Evolutionary conservation across 2,113 vertebrate species (phyloP).

Genomic region (Scatophagus argus): DNA sequence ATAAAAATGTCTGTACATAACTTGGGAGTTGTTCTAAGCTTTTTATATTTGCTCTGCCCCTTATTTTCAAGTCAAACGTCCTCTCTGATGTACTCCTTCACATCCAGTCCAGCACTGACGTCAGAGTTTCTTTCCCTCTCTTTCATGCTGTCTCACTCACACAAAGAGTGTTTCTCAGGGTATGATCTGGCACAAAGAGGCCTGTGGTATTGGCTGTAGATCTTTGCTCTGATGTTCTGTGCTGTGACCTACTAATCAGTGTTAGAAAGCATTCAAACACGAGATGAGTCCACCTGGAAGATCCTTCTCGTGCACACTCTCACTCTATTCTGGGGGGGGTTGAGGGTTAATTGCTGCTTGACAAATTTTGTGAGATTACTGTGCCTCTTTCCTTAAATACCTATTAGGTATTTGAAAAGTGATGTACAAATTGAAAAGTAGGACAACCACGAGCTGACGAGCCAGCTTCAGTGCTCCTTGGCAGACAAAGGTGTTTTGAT

Average conservation of each 20-base stretch:
- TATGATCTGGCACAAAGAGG: slow-evolving; percentile 60
- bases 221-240: slow-evolving; percentile 53
- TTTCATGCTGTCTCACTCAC: slow-evolving; percentile 30
- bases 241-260: slow-evolving; percentile 55
- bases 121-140: slow-evolving; percentile 47
- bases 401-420: too few relatives aligned
- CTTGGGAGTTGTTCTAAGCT: neutral
- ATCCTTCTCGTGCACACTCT: neutral
- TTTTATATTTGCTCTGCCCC: neutral
- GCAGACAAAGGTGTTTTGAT: neutral
- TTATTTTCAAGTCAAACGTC: neutral
- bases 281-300: slow-evolving; percentile 18
- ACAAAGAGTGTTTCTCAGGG: slow-evolving; percentile 57
- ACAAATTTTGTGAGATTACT: too few relatives aligned
- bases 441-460: neutral
- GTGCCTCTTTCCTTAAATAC: too few relatives aligned
- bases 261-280: slow-evolving; percentile 5
- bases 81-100: slow-evolving; percentile 13
- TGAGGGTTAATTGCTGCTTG: too few relatives aligned
- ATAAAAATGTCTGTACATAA: slow-evolving; percentile 69
- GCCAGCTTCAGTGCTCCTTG: neutral
- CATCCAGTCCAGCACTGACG: slow-evolving; percentile 56
- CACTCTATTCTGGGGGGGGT: too few relatives aligned
- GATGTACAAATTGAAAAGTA: too few relatives aligned
- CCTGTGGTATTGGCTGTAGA: slow-evolving; percentile 53